phyloP scores from a whole-genome alignment of 2,797 vertebrate species.

The Gephyroberyx darwinii region DNA sequence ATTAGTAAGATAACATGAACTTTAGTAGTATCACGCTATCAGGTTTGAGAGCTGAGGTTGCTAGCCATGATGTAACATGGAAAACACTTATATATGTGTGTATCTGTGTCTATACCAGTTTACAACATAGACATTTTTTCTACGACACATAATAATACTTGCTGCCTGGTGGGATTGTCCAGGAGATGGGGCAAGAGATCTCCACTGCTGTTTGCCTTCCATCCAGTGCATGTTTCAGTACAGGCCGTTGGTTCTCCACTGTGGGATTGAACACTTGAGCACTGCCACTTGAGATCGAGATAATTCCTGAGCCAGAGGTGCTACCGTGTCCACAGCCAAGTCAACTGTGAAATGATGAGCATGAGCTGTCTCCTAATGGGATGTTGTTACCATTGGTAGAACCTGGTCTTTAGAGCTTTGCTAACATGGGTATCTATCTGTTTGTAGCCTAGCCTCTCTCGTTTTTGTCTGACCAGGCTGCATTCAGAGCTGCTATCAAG shows the following conservation, averaged over 20 bases:
- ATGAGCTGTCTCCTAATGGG: background rate
- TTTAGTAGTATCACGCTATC: too few species aligned
- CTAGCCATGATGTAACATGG: background rate
- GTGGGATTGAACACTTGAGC: background rate
- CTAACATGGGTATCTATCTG: slow-evolving; percentile 12
- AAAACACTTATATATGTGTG: background rate
- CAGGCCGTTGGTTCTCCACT: background rate
- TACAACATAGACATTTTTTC: background rate
- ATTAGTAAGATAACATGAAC: background rate
- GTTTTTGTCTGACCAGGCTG: slow-evolving; percentile 32
- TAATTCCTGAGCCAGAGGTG: background rate
- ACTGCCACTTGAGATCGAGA: background rate
- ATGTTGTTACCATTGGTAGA: slow-evolving; percentile 1
- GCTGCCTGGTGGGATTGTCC: slow-evolving; percentile 38
- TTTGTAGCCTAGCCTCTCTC: slow-evolving; percentile 1
- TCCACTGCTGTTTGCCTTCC: background rate
- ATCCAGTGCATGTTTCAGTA: background rate
- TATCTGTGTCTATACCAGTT: background rate
- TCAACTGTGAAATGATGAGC: background rate
- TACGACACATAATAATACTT: background rate
- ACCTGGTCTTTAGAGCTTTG: slow-evolving; percentile 20
- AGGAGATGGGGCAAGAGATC: slow-evolving; percentile 73
- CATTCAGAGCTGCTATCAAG: slow-evolving; percentile 49
- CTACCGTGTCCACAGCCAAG: background rate
- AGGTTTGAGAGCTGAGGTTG: background rate